phyloP scores from a whole-genome alignment of 92 coral and sea anemone genomes.

The Blastomussa wellsi region DNA sequence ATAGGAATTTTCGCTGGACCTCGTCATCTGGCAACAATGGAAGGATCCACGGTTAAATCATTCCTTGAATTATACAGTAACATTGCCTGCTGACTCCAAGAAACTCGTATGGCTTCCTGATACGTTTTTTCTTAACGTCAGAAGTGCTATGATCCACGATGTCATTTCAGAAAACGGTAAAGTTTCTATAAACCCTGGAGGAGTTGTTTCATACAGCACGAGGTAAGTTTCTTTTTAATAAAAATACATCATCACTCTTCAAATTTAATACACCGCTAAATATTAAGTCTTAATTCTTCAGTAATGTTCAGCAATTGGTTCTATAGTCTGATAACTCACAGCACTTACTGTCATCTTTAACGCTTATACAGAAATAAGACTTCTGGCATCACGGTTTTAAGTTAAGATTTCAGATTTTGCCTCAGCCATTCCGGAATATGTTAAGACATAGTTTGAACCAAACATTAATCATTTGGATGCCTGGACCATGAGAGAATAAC shows the following conservation, averaged over 20 bases:
- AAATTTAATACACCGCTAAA: too few species aligned
- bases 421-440: background rate
- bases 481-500: too few species aligned
- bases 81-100: conserved; percentile 57
- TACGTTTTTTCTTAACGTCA: conserved; percentile 82
- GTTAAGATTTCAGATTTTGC: too few species aligned
- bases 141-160: conserved; percentile 64
- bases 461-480: too few species aligned
- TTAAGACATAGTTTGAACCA: too few species aligned
- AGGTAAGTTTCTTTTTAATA: conserved; percentile 25
- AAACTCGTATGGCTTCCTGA: conserved; percentile 86
- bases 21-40: conserved; percentile 79
- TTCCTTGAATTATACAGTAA: conserved; percentile 41
- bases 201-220: conserved; percentile 65
- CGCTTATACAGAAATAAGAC: too few species aligned
- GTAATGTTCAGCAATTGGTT: too few species aligned
- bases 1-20: conserved; percentile 84
- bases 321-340: too few species aligned
- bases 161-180: conserved; percentile 68
- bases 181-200: conserved; percentile 47
- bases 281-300: too few species aligned
- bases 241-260: background rate
- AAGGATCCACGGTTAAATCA: conserved; percentile 74
- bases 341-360: too few species aligned
- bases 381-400: too few species aligned